These are phyloP conservation scores for Drosophila parthenogenetica DNA, from an alignment of 2,888 invertebrate genomes.

Conservation along the genomic window DNA sequence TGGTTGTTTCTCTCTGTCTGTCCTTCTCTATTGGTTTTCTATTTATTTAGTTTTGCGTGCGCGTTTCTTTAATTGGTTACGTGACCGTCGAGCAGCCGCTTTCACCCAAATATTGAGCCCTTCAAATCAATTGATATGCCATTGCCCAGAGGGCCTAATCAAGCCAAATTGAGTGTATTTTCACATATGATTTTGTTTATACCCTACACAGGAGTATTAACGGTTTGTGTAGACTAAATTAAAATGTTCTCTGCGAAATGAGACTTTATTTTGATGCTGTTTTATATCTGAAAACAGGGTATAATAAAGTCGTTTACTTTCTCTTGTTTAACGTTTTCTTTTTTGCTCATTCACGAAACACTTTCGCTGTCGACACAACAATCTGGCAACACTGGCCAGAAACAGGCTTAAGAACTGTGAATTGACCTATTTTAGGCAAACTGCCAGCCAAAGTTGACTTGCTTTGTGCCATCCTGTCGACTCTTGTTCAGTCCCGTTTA, in stretches of 20 bases:
- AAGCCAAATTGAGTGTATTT: conserved; percentile 32
- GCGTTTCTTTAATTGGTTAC: conserved; percentile 65
- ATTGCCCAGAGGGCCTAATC: conserved; percentile 51
- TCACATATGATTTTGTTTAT: not conserved
- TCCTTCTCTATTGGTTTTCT: conserved; percentile 47
- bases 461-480: not conserved
- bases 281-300: not conserved
- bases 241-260: no score
- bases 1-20: conserved; percentile 1
- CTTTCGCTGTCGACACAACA: conserved; percentile 41
- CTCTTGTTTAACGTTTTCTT: no score
- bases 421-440: conserved; percentile 33
- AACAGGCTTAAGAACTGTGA: not conserved
- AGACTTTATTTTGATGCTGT: no score
- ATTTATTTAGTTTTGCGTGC: conserved; percentile 66
- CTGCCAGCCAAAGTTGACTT: conserved; percentile 18
- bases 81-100: conserved; percentile 52
- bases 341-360: conserved; percentile 11
- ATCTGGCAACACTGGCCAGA: conserved; percentile 31
- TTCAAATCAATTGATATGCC: conserved; percentile 25
- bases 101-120: conserved; percentile 43
- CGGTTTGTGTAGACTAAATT: no score
- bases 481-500: not conserved
- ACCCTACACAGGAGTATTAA: not conserved
- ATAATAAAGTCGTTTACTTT: not conserved